Percentiles rank a stretch among this genome's conserved stretches.
Conservation (phyloP, 2,797 vertebrate species). For the Balearica regulorum region DNA sequence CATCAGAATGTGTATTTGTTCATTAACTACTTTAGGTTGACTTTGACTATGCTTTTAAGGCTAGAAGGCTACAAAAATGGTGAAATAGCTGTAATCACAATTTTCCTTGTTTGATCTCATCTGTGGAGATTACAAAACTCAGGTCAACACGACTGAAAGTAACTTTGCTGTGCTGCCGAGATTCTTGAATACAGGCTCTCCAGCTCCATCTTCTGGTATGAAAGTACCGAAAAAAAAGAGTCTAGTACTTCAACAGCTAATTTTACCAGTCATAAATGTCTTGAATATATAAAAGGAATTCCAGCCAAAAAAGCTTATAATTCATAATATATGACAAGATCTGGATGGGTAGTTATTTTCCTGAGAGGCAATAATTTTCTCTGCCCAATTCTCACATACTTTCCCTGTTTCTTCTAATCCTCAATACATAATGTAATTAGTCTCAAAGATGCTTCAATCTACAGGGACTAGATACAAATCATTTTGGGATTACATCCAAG, state of each 20-base stretch:
- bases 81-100: not conserved
- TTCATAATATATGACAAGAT: not conserved
- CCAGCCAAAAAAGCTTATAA: not conserved
- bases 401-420: not conserved
- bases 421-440: not conserved
- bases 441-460: not conserved
- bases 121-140: not conserved
- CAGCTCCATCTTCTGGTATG: constrained; percentile 55
- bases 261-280: not conserved
- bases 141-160: not conserved
- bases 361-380: not conserved
- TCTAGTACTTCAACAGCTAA: not conserved
- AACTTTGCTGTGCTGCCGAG: not conserved
- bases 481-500: not conserved
- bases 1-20: not conserved
- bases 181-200: not conserved
- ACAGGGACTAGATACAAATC: not conserved
- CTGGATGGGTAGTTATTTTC: not conserved
- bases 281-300: not conserved
- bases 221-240: not conserved
- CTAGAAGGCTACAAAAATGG: not conserved
- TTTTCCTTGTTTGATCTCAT: not conserved
- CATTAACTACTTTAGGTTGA: not conserved
- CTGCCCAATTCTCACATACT: not conserved
- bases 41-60: not conserved